phyloP scores from a whole-genome alignment of 2,888 invertebrate species.

The Caenorhabditis doughertyi region DNA sequence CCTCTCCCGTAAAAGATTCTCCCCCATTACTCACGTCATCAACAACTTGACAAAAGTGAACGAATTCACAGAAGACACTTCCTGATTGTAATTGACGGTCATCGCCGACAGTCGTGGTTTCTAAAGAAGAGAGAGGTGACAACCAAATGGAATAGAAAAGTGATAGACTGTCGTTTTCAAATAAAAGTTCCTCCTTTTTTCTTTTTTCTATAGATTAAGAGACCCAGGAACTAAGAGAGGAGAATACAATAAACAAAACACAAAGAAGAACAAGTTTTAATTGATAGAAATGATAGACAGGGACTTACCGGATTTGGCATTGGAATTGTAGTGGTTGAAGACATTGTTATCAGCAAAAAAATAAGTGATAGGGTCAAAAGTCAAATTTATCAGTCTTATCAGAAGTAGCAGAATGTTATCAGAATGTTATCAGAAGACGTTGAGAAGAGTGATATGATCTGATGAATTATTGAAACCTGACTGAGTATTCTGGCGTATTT shows the following conservation, averaged over 20 bases:
- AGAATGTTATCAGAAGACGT: too few relatives aligned
- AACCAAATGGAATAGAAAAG: too few relatives aligned
- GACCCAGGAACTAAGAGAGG: too few relatives aligned
- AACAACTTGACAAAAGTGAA: conserved; percentile 53
- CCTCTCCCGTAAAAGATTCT: too few relatives aligned
- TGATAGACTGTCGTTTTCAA: too few relatives aligned
- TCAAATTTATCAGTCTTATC: too few relatives aligned
- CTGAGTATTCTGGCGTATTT: too few relatives aligned
- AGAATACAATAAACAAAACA: conserved; percentile 8
- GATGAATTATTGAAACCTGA: too few relatives aligned
- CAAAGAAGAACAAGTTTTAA: conserved; percentile 19
- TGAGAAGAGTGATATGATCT: too few relatives aligned
- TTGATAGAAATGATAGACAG: conserved; percentile 14
- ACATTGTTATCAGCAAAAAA: conserved; percentile 4
- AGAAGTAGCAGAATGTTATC: too few relatives aligned
- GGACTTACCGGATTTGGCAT: conserved; percentile 48
- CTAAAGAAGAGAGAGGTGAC: conserved; percentile 3
- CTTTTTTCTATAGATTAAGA: background rate
- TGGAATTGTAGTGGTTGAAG: conserved; percentile 22
- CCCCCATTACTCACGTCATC: conserved; percentile 17
- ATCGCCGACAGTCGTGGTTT: conserved; percentile 53
- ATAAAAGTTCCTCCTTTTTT: too few relatives aligned
- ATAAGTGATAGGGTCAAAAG: too few relatives aligned
- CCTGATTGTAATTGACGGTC: conserved; percentile 54
- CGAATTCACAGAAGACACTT: conserved; percentile 51